phyloP scores from a whole-genome alignment of 1,140 invertebrate species.

The Dreissena polymorpha region DNA sequence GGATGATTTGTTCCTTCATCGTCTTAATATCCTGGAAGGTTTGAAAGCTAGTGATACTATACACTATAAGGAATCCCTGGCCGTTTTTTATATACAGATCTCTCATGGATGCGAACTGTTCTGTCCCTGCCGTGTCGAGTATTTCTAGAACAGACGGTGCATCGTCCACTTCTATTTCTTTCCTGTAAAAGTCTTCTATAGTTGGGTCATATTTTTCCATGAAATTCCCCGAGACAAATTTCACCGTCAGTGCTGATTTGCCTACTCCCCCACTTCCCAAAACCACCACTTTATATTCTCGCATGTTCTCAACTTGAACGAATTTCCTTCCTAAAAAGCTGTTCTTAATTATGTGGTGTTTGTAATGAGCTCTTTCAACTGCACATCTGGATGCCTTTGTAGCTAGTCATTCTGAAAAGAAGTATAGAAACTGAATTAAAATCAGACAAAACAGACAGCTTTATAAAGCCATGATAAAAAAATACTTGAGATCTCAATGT shows the following conservation, averaged over 20 bases:
- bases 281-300: conserved; percentile 99
- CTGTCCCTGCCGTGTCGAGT: conserved; percentile 98
- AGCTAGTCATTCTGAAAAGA: neutral
- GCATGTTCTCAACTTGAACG: conserved; percentile 84
- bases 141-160: conserved; percentile 99
- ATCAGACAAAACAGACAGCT: too few species aligned
- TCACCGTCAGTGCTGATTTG: conserved; percentile 98
- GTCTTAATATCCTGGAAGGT: conserved; percentile 99
- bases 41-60: conserved; percentile 95
- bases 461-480: too few species aligned
- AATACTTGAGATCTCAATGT: too few species aligned
- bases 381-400: neutral
- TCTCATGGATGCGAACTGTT: conserved; percentile 82
- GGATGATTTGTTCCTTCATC: conserved; percentile 97
- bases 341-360: neutral
- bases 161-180: conserved; percentile 99
- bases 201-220: conserved; percentile 99
- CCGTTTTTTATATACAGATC: conserved; percentile 84
- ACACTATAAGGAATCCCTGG: conserved; percentile 98
- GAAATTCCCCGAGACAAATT: conserved; percentile 99
- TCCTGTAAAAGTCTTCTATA: conserved; percentile 99
- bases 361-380: neutral
- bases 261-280: conserved; percentile 99
- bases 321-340: neutral
- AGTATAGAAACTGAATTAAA: too few species aligned